Evolutionary conservation across 1,140 invertebrate species (phyloP).

Genomic region (Sitodiplosis mosellana): DNA sequence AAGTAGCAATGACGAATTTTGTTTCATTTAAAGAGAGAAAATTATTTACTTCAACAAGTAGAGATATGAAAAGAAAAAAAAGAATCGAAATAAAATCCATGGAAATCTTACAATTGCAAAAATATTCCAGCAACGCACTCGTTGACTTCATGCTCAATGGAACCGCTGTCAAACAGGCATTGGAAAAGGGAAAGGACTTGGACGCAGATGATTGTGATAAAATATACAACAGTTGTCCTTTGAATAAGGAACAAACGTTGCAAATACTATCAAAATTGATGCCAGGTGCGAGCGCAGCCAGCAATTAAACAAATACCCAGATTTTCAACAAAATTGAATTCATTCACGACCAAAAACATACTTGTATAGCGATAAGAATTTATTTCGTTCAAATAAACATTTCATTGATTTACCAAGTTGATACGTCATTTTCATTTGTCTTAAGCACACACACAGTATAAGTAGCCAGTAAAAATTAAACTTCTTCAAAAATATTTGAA

Average conservation of each 20-base stretch:
- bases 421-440: too few species aligned
- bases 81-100: slow-evolving; percentile 1
- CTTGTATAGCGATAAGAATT: too few species aligned
- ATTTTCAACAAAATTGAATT: too few species aligned
- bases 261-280: slow-evolving; percentile 39
- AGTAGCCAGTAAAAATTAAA: too few species aligned
- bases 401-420: too few species aligned
- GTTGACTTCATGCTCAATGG: slow-evolving; percentile 53
- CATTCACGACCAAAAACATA: too few species aligned
- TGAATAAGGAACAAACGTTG: slow-evolving; percentile 40
- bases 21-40: too few species aligned
- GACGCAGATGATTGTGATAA: slow-evolving; percentile 35
- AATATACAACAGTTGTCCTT: slow-evolving; percentile 38
- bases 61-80: not conserved
- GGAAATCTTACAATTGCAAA: slow-evolving; percentile 4
- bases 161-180: slow-evolving; percentile 53
- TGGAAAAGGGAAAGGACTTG: slow-evolving; percentile 40
- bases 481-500: too few species aligned
- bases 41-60: too few species aligned
- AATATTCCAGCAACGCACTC: slow-evolving; percentile 42
- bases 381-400: too few species aligned
- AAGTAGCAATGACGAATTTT: slow-evolving; percentile 12
- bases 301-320: slow-evolving; percentile 5
- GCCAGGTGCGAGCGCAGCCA: slow-evolving; percentile 13
- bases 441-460: too few species aligned